phyloP scores from a whole-genome alignment of 2,797 vertebrate species.

The Rhabdomys pumilio region DNA sequence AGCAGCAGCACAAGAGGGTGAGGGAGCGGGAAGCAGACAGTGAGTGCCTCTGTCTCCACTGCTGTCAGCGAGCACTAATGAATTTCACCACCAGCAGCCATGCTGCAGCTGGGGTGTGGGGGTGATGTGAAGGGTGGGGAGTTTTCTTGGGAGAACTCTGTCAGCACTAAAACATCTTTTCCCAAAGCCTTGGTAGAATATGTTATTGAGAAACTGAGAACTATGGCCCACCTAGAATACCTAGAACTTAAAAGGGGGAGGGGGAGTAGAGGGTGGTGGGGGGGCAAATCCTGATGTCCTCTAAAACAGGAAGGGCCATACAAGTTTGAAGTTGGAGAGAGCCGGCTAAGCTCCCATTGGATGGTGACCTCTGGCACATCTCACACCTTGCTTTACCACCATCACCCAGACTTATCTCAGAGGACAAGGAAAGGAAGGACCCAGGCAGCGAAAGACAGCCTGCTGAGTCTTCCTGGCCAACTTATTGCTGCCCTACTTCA shows the following conservation, averaged over 20 bases:
- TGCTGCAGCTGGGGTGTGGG: conserved; percentile 82
- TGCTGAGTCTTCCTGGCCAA: not conserved
- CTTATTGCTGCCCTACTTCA: not conserved
- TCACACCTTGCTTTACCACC: not conserved
- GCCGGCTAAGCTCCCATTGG: not conserved
- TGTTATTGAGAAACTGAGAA: conserved; percentile 78
- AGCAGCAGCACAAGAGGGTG: conserved; percentile 88
- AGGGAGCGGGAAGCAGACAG: conserved; percentile 89
- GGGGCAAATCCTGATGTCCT: not conserved
- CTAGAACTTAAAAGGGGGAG: conserved; percentile 27
- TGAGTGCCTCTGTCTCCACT: conserved; percentile 86
- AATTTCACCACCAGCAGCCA: conserved; percentile 89
- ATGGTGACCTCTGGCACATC: not conserved
- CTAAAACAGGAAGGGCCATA: conserved; percentile 27
- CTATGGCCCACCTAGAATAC: conserved; percentile 21
- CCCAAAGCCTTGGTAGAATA: conserved; percentile 86
- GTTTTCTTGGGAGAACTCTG: conserved; percentile 80
- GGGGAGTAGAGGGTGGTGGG: not conserved
- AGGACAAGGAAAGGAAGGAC: conserved; percentile 26
- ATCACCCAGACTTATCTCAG: not conserved
- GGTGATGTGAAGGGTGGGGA: conserved; percentile 67
- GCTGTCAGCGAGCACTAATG: conserved; percentile 91
- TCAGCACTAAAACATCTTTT: conserved; percentile 84
- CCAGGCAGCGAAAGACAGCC: not conserved
- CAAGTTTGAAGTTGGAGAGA: conserved; percentile 24